Base-by-base conservation (phyloP, 2,888 invertebrate species). In the Tachystola acroxantha region DNA sequence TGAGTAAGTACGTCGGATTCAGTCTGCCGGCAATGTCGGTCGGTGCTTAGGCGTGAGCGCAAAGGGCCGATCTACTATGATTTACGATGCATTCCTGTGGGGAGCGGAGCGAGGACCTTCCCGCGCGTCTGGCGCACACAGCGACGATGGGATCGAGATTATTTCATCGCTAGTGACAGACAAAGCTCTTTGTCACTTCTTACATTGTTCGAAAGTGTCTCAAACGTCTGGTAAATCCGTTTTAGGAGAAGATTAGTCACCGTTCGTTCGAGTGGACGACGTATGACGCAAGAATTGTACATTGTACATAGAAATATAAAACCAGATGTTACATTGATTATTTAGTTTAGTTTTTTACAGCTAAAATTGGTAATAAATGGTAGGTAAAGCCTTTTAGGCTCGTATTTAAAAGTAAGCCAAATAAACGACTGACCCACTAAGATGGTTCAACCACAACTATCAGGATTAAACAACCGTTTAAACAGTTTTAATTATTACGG, bases 41-140 rank as follows among this genome's bases (percentile, higher is more conserved):
- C 20, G 32, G 19, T 24, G 29, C n/a, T 20, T 20, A 12, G 20
- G 22, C 19, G 30, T 37, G 29, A 37, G 41, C 30, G 40, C 31
- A 14, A n/a, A 29, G 20, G 25, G 35, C 20, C 32, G 40, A 14
- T 16, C 32, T 19, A 12, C 49, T 53, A 74, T 77, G 82, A 81
- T 81, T 80, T 82, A 84, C 66, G 70, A 57, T 64, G 64, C 78
- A 81, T 82, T 80, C 82, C 78, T 71, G 61, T 48, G 61, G 62
- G 55, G 57, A 61, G 61, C 61, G 48, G 53, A 53, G 50, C 51
- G 51, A 58, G 51, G 50, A 58, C 14, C 43, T 62, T 48, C 55
- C 50, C 52, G 53, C 57, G 54, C 28, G 35, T 46, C 52, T 60
- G n/a, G 64, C 58, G 65, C 57, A 54, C n/a, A n/a, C n/a, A n/a